A percentile compares a stretch with the other conserved stretches of the same genome.
Conservation (phyloP, 2,113 vertebrate species). For the Coracopsis vasa region DNA sequence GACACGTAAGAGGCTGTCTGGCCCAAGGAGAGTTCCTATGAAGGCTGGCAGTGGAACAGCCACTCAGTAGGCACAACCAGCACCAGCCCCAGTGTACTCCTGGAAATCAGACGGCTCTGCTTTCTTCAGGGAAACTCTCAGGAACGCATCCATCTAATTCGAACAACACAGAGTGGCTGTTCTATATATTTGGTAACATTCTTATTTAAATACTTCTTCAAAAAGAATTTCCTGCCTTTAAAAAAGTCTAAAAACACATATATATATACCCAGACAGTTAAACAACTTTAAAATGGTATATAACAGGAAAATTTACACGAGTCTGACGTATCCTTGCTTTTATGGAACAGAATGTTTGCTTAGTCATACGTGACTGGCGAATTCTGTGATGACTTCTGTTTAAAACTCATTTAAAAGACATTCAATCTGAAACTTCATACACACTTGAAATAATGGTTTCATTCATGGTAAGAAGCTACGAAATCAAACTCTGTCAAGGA, state of each 20-base stretch:
- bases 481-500: not conserved
- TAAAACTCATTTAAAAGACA: not conserved
- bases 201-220: conserved; percentile 19
- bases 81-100: not conserved
- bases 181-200: not conserved
- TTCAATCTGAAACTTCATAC: not conserved
- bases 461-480: not conserved
- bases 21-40: accelerated
- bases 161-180: not conserved
- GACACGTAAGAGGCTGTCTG: not conserved
- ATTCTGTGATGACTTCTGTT: not conserved
- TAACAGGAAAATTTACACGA: not conserved
- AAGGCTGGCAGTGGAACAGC: conserved; percentile 1
- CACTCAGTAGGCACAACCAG: not conserved
- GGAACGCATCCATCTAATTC: not conserved
- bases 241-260: not conserved
- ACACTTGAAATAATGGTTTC: not conserved
- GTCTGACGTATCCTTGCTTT: not conserved
- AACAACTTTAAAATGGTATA: not conserved
- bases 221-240: conserved; percentile 44
- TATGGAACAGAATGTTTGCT: not conserved
- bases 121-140: not conserved
- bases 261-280: not conserved
- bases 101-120: not conserved
- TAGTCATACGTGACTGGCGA: not conserved